These are phyloP conservation scores for Oryzias celebensis DNA, from an alignment of 2,113 vertebrate species.

Conservation along the genomic window DNA sequence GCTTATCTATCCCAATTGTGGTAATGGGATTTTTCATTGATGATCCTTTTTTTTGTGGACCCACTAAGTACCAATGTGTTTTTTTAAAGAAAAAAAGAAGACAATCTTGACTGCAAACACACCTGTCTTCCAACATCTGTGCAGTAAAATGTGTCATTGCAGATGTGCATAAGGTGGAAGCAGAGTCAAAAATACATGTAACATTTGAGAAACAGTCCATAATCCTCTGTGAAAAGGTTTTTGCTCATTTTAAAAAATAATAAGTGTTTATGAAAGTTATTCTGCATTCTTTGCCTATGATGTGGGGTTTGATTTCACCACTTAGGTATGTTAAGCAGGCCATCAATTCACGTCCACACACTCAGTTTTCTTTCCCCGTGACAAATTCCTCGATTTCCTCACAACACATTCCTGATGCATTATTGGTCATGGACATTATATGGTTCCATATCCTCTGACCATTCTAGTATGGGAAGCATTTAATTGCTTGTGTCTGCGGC, in stretches of 20 bases:
- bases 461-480: conserved; percentile 46
- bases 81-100: too few relatives aligned
- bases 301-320: conserved; percentile 51
- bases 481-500: conserved; percentile 27
- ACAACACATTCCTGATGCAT: conserved; percentile 70
- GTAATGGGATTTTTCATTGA: conserved; percentile 12
- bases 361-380: conserved; percentile 59
- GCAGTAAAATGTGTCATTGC: too few relatives aligned
- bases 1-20: conserved; percentile 1
- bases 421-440: conserved; percentile 70
- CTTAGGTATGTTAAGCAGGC: conserved; percentile 58
- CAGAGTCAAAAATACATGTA: too few relatives aligned
- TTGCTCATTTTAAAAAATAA: too few relatives aligned
- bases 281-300: conserved; percentile 4
- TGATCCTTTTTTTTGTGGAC: background rate
- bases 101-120: too few relatives aligned
- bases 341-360: conserved; percentile 59
- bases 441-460: conserved; percentile 46
- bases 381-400: conserved; percentile 74
- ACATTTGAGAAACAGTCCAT: too few relatives aligned
- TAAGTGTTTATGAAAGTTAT: conserved; percentile 2
- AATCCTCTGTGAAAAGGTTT: too few relatives aligned
- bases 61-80: background rate
- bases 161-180: too few relatives aligned
- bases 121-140: too few relatives aligned